Conservation (phyloP, 2,888 invertebrate species). For the Synanthedon andrenaeformis region DNA sequence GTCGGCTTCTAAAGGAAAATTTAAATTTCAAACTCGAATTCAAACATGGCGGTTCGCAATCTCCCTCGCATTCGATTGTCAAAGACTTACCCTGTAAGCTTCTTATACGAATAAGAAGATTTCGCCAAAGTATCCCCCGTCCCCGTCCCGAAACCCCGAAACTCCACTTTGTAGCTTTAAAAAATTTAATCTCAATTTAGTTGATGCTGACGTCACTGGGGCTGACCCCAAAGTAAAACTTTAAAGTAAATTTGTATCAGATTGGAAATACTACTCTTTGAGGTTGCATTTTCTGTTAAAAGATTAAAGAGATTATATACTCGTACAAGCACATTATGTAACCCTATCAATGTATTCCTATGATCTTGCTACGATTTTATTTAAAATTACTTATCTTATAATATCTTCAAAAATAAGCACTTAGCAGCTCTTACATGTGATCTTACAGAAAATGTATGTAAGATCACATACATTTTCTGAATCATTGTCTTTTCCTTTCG, state of each 20-base stretch:
- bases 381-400: no score
- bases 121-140: slow-evolving; percentile 35
- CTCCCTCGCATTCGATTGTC: slow-evolving; percentile 53
- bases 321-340: no score
- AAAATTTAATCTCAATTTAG: slow-evolving; percentile 32
- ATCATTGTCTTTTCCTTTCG: no score
- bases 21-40: slow-evolving; percentile 14
- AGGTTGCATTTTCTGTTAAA: no score
- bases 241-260: background rate
- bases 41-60: slow-evolving; percentile 26
- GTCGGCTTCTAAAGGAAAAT: slow-evolving; percentile 12
- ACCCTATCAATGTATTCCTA: no score
- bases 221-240: background rate
- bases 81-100: slow-evolving; percentile 57
- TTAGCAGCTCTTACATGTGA: no score
- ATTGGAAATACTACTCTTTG: background rate
- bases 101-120: slow-evolving; percentile 61
- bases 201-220: background rate
- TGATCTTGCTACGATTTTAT: no score
- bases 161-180: slow-evolving; percentile 40
- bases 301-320: no score
- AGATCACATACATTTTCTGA: no score
- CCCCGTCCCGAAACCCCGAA: slow-evolving; percentile 25
- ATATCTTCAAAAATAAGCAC: no score
- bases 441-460: no score